Base-by-base conservation (phyloP, 2,113 vertebrate genomes). In the Corynorhinus townsendii region DNA sequence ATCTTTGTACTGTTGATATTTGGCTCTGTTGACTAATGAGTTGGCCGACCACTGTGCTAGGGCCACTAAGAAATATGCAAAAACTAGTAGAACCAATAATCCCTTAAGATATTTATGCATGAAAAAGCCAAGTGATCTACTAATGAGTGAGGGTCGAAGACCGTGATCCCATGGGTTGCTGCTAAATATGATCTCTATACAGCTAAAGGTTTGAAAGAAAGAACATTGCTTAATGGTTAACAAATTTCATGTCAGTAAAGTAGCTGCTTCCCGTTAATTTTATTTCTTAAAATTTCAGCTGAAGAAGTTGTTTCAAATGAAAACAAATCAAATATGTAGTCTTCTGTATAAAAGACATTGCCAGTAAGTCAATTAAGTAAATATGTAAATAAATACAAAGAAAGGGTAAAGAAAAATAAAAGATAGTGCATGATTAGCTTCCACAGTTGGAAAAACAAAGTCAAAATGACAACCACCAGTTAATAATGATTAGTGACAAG, bases 251-350 rank as follows among this genome's bases (percentile, higher is more conserved):
- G 73, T 76, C 64, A 92, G 28, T 38, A 93, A 91, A 45, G 22
- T 38, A 81, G 62, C 43, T 91, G 35, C 5, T 54, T 82, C 86
- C 19, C 7, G 45, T 47, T 86, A 71, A 52, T 40, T 43, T 45
- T 91, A 91, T 56, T 79, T 91, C 80, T 81, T 87, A 79, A 79
- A 79, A 79, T 47, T 79, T 88, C 26, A 56, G 56, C 30, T 90
- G 54, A 86, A 40, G 5, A 93, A 52, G 45, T 54, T 91, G n/a
- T 75, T 94, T 86, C 64, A 83, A 91, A 59, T 38, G 22, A 92
- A 92, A 95, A 76, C 9, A 86, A 71, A 79, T 3, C 38, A 89
- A 73, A 56, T 49, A 91, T 35, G 11, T 64, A 90, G 62, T 40
- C 38, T 35, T 40, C 33, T 35, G 20, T 16, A 71, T 71, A 83